Base-by-base conservation (phyloP, 2,797 vertebrate genomes). In the Spondyliosoma cantharus region DNA sequence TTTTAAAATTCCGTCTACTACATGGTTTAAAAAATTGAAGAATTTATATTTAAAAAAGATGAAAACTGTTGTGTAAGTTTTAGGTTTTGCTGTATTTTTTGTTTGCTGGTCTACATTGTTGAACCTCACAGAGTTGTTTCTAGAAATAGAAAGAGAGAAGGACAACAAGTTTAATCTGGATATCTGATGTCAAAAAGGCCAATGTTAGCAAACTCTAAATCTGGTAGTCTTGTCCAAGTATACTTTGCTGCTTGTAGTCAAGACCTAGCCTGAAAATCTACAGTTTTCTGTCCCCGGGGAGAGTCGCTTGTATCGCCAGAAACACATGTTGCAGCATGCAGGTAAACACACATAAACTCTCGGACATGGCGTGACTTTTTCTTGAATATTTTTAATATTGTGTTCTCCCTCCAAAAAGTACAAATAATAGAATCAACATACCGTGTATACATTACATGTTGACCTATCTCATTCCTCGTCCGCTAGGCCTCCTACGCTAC, bases 381-480 rank as follows among this genome's bases (percentile, higher is more conserved):
- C 43, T 85, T 81, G 49, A 83, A 88, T 82, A 64, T 83, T 86
- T 82, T 95, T 81, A 94, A 90, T 95, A 91, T 74, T 70, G 80
- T 88, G 54, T 86, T 91, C 80, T 89, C 83, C 85, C 75, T 11
- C 65, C 65, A 87, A 58, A 93, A 92, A 91, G 86, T 89, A 90
- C 88, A 91, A 94, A 92, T 91, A 86, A 93, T 91, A 86, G 74
- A 88, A 86, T 89, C 71, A 78, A 91, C 88, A 91, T 91, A 94
- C 83, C 82, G 72, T 56, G 87, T 86, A 76, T 82, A 88, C 88
- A 84, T 93, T 87, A 92, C 84, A 89, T 62, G 78, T 92, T 86
- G 74, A 81, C 85, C 73, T 81, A 85, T 64, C 91, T 86, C 88
- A 90, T 90, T 94, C 83, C 78, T 91, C 73, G 49, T 76, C 71